A percentile compares a stretch with the other conserved stretches of the same genome.
phyloP scores from a whole-genome alignment of 2,797 vertebrate species.

The Dendrocincla tyrannina region DNA sequence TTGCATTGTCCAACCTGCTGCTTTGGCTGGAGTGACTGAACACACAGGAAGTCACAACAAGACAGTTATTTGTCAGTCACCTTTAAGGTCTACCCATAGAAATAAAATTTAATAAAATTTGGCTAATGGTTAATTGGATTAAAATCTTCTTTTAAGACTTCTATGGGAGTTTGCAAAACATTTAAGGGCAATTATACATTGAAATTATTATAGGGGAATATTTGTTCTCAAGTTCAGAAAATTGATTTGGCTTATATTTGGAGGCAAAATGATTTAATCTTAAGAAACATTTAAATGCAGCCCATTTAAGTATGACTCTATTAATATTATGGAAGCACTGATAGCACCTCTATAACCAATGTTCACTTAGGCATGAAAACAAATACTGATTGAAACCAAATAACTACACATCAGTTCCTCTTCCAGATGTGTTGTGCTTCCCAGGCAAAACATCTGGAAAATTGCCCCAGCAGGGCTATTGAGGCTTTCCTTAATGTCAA shows the following conservation, averaged over 20 bases:
- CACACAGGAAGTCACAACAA: neutral
- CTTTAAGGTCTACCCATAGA: neutral
- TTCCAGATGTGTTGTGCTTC: neutral
- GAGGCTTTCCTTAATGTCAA: conserved; percentile 1
- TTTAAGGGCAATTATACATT: neutral
- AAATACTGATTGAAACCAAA: conserved; percentile 21
- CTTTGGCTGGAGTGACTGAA: neutral
- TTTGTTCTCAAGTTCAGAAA: conserved; percentile 6
- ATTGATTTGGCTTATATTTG: neutral
- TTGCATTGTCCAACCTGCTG: neutral
- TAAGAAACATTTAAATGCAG: neutral
- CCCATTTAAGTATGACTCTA: neutral
- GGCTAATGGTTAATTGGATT: neutral
- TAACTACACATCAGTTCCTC: neutral
- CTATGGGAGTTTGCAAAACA: neutral
- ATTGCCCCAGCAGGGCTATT: neutral
- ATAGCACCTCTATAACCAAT: neutral
- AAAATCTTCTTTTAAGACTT: neutral
- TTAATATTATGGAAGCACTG: neutral
- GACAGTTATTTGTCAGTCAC: neutral
- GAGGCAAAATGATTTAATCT: neutral
- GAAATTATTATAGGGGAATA: neutral
- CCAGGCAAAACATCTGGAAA: conserved; percentile 32
- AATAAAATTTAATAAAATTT: neutral
- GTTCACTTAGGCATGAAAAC: conserved; percentile 9